phyloP scores from a whole-genome alignment of 2,113 vertebrate species.

The Prietella phreatophila region DNA sequence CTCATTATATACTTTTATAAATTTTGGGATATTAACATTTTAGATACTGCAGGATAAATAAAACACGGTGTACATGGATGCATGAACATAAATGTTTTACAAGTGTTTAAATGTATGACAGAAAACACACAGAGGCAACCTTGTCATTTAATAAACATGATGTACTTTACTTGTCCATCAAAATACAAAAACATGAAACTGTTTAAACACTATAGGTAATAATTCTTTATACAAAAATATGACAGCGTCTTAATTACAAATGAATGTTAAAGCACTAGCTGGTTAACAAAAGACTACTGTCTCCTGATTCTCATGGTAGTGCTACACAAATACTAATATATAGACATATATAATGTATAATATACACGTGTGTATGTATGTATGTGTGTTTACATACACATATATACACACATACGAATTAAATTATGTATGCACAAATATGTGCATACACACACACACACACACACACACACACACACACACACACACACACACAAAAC shows the following conservation, averaged over 20 bases:
- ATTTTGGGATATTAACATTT: background rate
- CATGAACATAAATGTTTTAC: background rate
- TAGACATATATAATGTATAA: no score
- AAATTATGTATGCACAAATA: background rate
- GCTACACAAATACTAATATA: constrained; percentile 3
- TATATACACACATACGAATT: background rate
- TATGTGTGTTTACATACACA: background rate
- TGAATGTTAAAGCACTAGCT: background rate
- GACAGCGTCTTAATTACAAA: constrained; percentile 2
- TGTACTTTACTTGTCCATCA: constrained; percentile 52
- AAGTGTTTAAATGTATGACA: background rate
- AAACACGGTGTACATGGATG: background rate
- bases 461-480: constrained; percentile 51
- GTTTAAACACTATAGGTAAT: constrained; percentile 52
- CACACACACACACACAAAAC: constrained; percentile 45
- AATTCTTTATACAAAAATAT: constrained; percentile 41
- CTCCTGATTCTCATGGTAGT: constrained; percentile 30
- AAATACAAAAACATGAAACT: constrained; percentile 44
- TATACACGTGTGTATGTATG: background rate
- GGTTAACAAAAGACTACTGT: background rate
- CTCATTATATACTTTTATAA: background rate
- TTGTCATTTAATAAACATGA: constrained; percentile 41
- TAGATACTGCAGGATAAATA: background rate
- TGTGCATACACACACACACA: constrained; percentile 48
- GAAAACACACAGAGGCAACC: constrained; percentile 1